Percentiles rank a stretch among this genome's conserved stretches.
Conservation (phyloP, 1,140 invertebrate genomes). For the Drosophila ficusphila region DNA sequence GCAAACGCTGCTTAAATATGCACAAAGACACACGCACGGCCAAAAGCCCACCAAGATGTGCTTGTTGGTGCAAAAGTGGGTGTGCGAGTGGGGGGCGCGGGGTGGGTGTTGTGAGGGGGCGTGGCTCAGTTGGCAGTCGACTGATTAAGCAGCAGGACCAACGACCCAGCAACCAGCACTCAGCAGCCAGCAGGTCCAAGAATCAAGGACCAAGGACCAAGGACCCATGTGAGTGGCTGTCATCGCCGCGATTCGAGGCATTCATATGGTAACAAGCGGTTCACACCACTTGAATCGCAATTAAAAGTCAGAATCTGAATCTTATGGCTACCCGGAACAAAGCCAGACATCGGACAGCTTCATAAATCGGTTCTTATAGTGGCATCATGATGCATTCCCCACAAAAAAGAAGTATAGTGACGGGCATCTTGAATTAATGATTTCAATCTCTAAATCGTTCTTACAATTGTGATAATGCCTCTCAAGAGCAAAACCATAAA, state of each 20-base stretch:
- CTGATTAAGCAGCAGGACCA: constrained; percentile 32
- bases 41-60: constrained; percentile 26
- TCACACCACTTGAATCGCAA: constrained; percentile 58
- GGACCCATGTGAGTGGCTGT: constrained; percentile 34
- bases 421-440: too few relatives aligned
- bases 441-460: too few relatives aligned
- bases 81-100: neutral
- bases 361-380: too few relatives aligned
- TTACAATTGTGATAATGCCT: too few relatives aligned
- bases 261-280: constrained; percentile 54
- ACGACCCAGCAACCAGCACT: neutral
- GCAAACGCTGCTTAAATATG: constrained; percentile 62
- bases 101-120: constrained; percentile 3
- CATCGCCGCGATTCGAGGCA: constrained; percentile 39
- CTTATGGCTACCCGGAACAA: neutral
- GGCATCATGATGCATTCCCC: too few relatives aligned
- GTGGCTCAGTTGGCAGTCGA: constrained; percentile 23
- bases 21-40: constrained; percentile 54
- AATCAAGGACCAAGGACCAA: constrained; percentile 13
- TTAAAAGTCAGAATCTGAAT: constrained; percentile 43
- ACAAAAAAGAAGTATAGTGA: too few relatives aligned
- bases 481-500: too few relatives aligned
- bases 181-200: too few relatives aligned
- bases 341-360: neutral
- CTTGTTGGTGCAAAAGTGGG: neutral